A percentile compares a stretch with the other conserved stretches of the same genome.
Evolutionary conservation across 92 coral and sea anemone species (phyloP).

Genomic region (Zoanthus sociatus): DNA sequence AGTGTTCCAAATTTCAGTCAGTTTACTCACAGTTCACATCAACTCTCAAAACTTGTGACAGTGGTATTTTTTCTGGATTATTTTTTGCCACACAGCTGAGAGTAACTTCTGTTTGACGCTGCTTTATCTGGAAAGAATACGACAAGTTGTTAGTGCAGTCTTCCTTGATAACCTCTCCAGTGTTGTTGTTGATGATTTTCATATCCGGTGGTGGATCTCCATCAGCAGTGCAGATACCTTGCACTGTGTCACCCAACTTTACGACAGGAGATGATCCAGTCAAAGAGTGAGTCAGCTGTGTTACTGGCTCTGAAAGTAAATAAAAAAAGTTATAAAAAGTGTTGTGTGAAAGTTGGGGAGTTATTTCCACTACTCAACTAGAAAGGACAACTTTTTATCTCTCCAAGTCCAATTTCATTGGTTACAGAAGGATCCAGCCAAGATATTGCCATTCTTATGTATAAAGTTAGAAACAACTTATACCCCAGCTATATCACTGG

Average conservation of each 20-base stretch:
- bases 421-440: too few species aligned
- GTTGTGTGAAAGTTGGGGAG: neutral
- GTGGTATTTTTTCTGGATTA: neutral
- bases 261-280: neutral
- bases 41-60: neutral
- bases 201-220: neutral
- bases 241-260: neutral
- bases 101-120: neutral
- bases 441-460: too few species aligned
- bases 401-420: too few species aligned
- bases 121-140: neutral
- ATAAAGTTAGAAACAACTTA: too few species aligned
- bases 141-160: neutral
- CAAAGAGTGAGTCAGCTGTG: neutral
- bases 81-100: neutral
- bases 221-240: neutral
- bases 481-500: too few species aligned
- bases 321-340: neutral
- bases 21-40: neutral
- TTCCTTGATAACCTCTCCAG: neutral
- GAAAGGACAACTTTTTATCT: too few species aligned
- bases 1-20: too few species aligned
- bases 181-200: neutral
- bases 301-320: slow-evolving; percentile 13
- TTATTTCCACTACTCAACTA: neutral